phyloP scores from a whole-genome alignment of 2,113 vertebrate species.

The Xiphophorus maculatus region DNA sequence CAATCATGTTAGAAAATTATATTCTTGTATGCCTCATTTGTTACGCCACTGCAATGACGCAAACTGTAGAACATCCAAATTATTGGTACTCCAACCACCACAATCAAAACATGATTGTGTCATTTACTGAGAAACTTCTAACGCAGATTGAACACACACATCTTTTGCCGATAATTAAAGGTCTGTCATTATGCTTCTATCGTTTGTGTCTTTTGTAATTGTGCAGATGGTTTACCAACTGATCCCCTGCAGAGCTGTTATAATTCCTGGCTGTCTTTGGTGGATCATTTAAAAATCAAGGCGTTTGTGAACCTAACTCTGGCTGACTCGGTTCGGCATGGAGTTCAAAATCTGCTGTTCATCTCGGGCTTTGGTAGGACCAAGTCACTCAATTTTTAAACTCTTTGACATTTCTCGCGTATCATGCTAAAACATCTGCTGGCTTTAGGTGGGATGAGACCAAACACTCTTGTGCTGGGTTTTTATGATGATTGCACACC shows the following conservation, averaged over 20 bases:
- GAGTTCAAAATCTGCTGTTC: slow-evolving; percentile 88
- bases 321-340: slow-evolving; percentile 80
- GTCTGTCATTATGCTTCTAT: background rate
- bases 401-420: background rate
- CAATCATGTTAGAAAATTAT: background rate
- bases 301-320: slow-evolving; percentile 89
- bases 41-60: background rate
- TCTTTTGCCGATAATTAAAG: too few species aligned
- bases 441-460: slow-evolving; percentile 84
- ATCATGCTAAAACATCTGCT: background rate
- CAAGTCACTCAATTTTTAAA: background rate
- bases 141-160: background rate
- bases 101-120: background rate
- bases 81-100: background rate
- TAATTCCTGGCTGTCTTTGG: slow-evolving; percentile 86
- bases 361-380: slow-evolving; percentile 87
- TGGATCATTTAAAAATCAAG: slow-evolving; percentile 88
- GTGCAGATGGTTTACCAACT: slow-evolving; percentile 80
- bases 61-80: background rate
- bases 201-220: background rate
- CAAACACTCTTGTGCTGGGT: slow-evolving; percentile 85
- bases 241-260: slow-evolving; percentile 84
- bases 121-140: background rate
- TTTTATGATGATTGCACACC: slow-evolving; percentile 84
- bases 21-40: background rate